Percentiles rank a stretch among this genome's conserved stretches.
Conservation (phyloP, 2,113 vertebrate genomes). For the Bolborhynchus lineola region DNA sequence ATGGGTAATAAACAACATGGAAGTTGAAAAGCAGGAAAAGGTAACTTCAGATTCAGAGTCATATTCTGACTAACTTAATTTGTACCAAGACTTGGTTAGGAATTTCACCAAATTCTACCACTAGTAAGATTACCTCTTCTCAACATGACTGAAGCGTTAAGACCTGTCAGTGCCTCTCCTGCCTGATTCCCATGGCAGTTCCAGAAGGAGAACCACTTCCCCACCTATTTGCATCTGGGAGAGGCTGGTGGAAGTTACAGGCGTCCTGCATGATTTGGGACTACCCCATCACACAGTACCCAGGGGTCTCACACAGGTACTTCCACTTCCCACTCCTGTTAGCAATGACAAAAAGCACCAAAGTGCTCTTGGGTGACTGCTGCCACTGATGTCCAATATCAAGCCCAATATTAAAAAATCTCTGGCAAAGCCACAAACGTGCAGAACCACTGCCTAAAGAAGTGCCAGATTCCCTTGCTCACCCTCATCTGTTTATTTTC, state of each 20-base stretch:
- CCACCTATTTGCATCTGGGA: not conserved
- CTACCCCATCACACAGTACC: not conserved
- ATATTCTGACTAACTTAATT: not conserved
- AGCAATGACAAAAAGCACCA: not conserved
- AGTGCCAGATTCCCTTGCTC: not conserved
- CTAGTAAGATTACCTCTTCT: not conserved
- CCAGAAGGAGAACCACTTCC: not conserved
- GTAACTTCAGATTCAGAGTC: not conserved
- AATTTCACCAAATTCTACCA: not conserved
- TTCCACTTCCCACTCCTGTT: not conserved
- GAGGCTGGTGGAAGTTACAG: not conserved
- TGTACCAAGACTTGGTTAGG: not conserved
- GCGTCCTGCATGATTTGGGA: not conserved
- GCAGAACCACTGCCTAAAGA: conserved; percentile 10
- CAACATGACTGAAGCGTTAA: not conserved
- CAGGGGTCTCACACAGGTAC: not conserved
- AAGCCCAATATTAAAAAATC: not conserved
- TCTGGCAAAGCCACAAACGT: not conserved
- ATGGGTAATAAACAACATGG: not conserved
- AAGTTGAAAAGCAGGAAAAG: not conserved
- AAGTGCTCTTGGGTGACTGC: not conserved
- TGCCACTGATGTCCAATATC: not conserved
- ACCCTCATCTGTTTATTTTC: not conserved
- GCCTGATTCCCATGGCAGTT: not conserved
- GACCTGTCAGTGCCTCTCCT: not conserved